Conservation (phyloP, 2,113 vertebrate genomes). For the Corvus moneduloides region DNA sequence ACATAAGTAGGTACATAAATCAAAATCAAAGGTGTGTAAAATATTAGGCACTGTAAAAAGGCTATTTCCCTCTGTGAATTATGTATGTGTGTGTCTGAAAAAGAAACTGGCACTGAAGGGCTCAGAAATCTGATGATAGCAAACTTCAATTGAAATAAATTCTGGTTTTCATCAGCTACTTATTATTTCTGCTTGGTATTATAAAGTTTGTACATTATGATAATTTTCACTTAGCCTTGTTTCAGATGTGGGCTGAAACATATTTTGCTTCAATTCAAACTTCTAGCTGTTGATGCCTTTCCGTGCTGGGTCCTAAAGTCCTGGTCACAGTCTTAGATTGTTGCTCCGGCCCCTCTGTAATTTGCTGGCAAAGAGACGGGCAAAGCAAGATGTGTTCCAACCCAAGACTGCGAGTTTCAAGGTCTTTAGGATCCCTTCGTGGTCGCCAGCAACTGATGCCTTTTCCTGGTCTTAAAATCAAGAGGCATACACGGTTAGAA, state of each 20-base stretch:
- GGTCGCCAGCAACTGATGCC: no score
- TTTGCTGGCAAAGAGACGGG: no score
- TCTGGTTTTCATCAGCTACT: background rate
- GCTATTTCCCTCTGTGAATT: background rate
- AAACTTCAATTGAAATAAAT: background rate
- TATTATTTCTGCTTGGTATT: background rate
- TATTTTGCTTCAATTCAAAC: background rate
- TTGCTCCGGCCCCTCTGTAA: no score
- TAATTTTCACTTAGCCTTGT: background rate
- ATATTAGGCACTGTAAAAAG: background rate
- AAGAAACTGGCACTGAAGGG: background rate
- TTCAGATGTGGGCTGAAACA: background rate
- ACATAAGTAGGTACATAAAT: background rate
- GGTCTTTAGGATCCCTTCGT: no score
- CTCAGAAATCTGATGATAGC: background rate
- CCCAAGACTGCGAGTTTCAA: no score
- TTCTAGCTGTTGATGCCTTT: background rate
- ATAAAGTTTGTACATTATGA: background rate
- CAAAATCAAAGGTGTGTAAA: background rate
- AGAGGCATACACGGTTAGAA: no score
- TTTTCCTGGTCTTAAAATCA: no score
- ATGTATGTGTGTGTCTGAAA: background rate
- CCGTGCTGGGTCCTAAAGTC: no score
- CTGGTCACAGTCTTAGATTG: no score
- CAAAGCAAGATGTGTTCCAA: no score